Percentiles rank a stretch among this genome's conserved stretches.
Conservation (phyloP, 2,888 invertebrate species). For the Dryomyza anilis region DNA sequence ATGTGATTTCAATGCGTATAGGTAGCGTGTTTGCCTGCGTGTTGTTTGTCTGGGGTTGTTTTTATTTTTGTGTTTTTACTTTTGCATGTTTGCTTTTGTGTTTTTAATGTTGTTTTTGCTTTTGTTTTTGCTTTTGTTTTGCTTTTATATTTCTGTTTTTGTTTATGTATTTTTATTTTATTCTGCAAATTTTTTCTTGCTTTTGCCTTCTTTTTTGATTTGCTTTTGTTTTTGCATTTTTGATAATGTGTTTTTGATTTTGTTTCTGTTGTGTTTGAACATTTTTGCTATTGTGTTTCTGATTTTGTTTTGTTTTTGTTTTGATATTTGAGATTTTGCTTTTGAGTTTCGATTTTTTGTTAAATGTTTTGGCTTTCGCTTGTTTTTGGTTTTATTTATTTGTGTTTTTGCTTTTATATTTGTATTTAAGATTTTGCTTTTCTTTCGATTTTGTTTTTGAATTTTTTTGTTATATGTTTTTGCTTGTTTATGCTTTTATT, state of each 20-base stretch:
- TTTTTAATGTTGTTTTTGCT: no score
- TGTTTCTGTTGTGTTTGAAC: neutral
- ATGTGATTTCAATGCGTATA: no score
- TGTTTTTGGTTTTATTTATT: neutral
- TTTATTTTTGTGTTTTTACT: no score
- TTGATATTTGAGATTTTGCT: constrained; percentile 19
- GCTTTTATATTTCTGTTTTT: neutral
- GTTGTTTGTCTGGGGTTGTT: no score
- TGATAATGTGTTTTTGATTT: constrained; percentile 7
- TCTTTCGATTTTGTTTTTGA: no score
- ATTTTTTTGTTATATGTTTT: no score
- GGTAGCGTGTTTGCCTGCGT: no score
- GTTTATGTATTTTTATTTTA: neutral
- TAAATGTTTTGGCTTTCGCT: no score
- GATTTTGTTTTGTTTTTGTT: no score
- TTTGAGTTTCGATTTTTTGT: neutral
- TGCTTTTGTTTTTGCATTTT: constrained; percentile 11
- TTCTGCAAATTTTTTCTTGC: neutral
- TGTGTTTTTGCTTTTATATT: neutral
- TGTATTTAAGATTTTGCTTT: neutral
- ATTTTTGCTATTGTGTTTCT: no score
- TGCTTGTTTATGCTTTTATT: neutral
- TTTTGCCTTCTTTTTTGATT: constrained; percentile 17
- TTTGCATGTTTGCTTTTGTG: no score
- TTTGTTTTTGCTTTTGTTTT: no score